Evolutionary conservation across 2,888 invertebrate genomes (phyloP), one percentile per base, ranked within the genome.

Genomic region (Macrophya annulata): DNA sequence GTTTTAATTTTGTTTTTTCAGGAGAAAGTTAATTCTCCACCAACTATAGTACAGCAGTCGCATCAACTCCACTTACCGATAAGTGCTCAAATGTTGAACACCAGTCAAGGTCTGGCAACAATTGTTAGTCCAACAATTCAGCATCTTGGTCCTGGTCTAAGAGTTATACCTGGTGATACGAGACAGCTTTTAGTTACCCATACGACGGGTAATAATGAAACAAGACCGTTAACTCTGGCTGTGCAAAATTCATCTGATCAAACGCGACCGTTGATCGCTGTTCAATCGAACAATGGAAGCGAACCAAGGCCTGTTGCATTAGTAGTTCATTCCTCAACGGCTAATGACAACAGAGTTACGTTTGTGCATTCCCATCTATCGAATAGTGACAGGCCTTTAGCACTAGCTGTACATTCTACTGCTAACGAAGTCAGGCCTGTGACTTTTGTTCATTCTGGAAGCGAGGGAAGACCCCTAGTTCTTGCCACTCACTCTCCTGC

Each of bases 281-380:
- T 85, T 71, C 93, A 93, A 86, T 92, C 93, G 51, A 93, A 91
- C 85, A 88, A 91, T 87, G 91, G 91, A 86, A 92, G 89, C 86
- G 93, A 93, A 87, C 89, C 93, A 87, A 92, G 93, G 88, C 93
- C 93, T 72, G 93, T 93, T 45, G 93, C 93, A 43, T 85, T 93
- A 85, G 93, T 93, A 86, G 93, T 93, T 86, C 93, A 93, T 88
- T 92, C 93, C 77, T 91, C 93, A 40, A 89, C 91, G 77, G 91
- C 93, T 51, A 93, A 91, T 89, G 93, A 93, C 87, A 93, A 93
- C 87, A 89, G 93, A 82, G 93, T 93, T 65, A 93, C 93, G 84
- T 91, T 93, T 86, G 92, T 93, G 83, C 93, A 93, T 89, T 93
- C 93, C 85, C 92, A 92, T 90, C 89, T 93, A 85, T 91, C 93